Base-by-base conservation (phyloP, 1,140 invertebrate genomes). In the Scaptomyza pallida region DNA sequence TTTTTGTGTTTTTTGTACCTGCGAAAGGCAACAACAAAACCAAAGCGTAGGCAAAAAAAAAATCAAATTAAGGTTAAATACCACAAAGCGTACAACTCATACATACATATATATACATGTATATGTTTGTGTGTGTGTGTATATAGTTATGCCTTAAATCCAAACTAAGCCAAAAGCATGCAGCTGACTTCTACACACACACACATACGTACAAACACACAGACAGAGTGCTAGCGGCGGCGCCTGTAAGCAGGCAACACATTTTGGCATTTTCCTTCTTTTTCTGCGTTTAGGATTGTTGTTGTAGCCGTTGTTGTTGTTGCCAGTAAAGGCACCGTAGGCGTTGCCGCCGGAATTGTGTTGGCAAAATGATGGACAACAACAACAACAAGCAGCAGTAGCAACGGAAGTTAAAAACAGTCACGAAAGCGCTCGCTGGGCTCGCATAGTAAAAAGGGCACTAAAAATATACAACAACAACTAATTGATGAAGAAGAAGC, bases 11-110 rank as follows among this genome's bases (percentile, higher is more conserved):
- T 47, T 2, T 30, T 30, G 26, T 80, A 77, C 76, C 80, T 80
- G 77, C 23, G 56, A 73, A 45, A 55, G 33, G 41, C 54, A 41
- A 37, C 17, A 70, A 48, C 21, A 60, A 10, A 78, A 63, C 23
- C 16, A 5, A 72, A 68, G 40, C 48, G 56, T 61, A 57, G 50
- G 59, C 33, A 33, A 50, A 60, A 52, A 60, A 68, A 13, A 61
- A 23, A 88, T 86, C 78, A 86, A 86, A 86, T 86, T 86, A 86
- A 86, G 82, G 82, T 86, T 86, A 86, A 86, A 86, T 86, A 88
- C 82, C 82, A 88, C 83, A 86, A 88, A 88, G 82, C 78, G 81
- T 74, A 72, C 45, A 54, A 44, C 71, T 55, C 26, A 75, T 23
- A 60, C 44, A 73, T 45, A 67, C 47, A 67, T 45, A 72, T 15